These are phyloP conservation scores for Rhegmatorhina hoffmannsi DNA, from an alignment of 2,113 vertebrate genomes.

Conservation along the genomic window DNA sequence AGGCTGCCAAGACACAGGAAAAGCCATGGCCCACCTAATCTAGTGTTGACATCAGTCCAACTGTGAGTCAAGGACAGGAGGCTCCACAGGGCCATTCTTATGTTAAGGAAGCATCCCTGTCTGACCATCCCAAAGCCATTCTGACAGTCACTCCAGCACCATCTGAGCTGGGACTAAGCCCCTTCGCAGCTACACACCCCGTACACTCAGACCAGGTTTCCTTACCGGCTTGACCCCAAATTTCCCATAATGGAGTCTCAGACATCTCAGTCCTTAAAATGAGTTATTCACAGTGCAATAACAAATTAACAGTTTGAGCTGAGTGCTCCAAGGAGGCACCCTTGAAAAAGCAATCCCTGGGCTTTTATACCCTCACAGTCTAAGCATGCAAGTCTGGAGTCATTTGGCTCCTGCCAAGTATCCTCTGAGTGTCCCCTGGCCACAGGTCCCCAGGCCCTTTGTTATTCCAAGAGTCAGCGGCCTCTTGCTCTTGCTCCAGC, in stretches of 20 bases:
- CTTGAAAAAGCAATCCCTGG: not conserved
- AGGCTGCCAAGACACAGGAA: not conserved
- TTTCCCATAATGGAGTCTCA: not conserved
- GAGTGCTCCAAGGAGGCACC: too few relatives aligned
- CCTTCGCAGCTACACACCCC: not conserved
- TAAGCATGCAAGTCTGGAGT: not conserved
- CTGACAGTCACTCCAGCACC: not conserved
- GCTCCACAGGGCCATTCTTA: not conserved
- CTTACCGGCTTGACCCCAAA: rapidly evolving
- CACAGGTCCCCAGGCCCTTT: not conserved
- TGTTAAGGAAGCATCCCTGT: not conserved
- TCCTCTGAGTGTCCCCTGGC: too few relatives aligned
- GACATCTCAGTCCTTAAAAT: not conserved
- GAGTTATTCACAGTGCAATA: not conserved
- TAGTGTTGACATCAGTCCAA: not conserved
- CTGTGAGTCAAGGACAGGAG: not conserved
- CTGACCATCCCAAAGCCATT: not conserved
- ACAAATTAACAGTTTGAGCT: not conserved
- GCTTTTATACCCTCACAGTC: not conserved
- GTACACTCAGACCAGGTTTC: not conserved
- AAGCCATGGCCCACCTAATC: not conserved
- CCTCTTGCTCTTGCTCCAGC: not conserved
- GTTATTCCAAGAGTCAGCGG: not conserved
- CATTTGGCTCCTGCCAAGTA: too few relatives aligned
- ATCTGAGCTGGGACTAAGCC: not conserved